Conservation (phyloP, 2,113 vertebrate species). For the Ursus arctos region DNA sequence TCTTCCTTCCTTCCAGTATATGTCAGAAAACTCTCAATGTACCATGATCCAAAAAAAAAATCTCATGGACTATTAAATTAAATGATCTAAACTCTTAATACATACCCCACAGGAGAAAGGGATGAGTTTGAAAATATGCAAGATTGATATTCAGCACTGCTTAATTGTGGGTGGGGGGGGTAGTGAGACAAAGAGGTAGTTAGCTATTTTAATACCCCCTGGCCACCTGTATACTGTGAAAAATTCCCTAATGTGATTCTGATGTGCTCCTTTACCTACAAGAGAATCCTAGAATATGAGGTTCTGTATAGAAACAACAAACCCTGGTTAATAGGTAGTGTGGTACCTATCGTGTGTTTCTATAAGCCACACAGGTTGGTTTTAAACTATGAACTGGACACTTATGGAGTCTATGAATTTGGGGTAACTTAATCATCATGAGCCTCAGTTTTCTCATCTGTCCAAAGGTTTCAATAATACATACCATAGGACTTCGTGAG, state of each 20-base stretch:
- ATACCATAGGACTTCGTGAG: neutral
- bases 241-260: neutral
- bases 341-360: no score
- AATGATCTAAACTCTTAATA: constrained; percentile 2
- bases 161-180: neutral
- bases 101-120: neutral
- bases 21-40: constrained; percentile 20
- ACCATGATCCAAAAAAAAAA: constrained; percentile 20
- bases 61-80: constrained; percentile 35
- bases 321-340: neutral
- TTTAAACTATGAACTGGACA: neutral
- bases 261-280: neutral
- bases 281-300: neutral
- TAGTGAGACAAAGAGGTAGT: neutral
- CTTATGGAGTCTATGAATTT: neutral
- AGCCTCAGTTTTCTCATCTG: neutral
- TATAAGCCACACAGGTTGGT: neutral
- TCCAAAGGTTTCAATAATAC: neutral
- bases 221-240: no score
- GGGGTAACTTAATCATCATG: neutral
- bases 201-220: neutral
- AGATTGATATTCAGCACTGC: neutral
- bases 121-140: neutral
- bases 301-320: neutral
- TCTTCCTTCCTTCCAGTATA: neutral